phyloP scores from a whole-genome alignment of 2,888 invertebrate species.

The Zhengitettix transpicula region DNA sequence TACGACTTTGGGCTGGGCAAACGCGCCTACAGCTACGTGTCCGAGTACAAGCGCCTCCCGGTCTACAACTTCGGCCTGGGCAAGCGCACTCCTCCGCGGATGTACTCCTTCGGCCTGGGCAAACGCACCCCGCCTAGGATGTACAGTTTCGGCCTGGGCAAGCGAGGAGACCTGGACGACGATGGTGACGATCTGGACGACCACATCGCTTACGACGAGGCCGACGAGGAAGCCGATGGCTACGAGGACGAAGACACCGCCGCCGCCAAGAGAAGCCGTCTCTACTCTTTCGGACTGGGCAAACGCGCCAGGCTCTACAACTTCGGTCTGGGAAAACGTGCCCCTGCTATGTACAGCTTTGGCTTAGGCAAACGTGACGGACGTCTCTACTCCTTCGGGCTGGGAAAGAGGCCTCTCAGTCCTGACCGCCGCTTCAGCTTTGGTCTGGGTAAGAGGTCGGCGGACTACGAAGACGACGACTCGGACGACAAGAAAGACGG shows the following conservation, averaged over 20 bases:
- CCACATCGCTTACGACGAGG: conserved; percentile 3
- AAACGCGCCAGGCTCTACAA: conserved; percentile 46
- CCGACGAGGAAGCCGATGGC: not conserved
- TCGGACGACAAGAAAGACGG: not conserved
- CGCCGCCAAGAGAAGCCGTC: conserved; percentile 11
- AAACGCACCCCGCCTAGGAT: conserved; percentile 30
- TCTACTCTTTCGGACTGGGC: conserved; percentile 18
- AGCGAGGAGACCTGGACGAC: conserved; percentile 7
- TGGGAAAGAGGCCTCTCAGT: conserved; percentile 17
- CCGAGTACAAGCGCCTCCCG: conserved; percentile 43
- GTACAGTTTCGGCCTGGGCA: conserved; percentile 18
- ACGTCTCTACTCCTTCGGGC: conserved; percentile 14
- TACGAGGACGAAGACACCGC: conserved; percentile 3
- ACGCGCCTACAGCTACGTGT: conserved; percentile 42
- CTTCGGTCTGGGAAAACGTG: conserved; percentile 52
- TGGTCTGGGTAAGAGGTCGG: conserved; percentile 11
- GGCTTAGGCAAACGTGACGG: conserved; percentile 12
- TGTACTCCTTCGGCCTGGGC: conserved; percentile 52
- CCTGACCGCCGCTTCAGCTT: conserved; percentile 9
- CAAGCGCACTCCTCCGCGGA: conserved; percentile 28
- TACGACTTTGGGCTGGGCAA: conserved; percentile 16
- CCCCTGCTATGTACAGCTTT: conserved; percentile 15
- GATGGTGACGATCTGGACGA: conserved; percentile 12
- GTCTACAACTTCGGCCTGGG: conserved; percentile 29
- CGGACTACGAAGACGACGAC: conserved; percentile 1